Percentiles rank a stretch among this genome's conserved stretches.
Evolutionary conservation across 2,888 invertebrate genomes (phyloP).

Genomic region (Laspeyria flexula): DNA sequence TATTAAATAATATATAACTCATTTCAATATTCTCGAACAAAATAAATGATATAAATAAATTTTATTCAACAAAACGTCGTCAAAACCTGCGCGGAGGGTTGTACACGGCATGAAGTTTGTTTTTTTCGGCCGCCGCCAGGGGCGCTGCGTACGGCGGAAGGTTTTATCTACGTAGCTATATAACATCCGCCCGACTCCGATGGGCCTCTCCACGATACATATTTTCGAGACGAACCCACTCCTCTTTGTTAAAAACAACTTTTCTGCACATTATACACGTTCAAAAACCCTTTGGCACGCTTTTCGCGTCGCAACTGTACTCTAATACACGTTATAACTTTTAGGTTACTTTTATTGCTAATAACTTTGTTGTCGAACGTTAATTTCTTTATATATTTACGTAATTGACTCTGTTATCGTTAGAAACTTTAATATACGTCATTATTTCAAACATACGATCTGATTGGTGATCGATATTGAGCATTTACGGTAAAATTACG

Average conservation of each 20-base stretch:
- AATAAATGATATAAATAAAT: conserved; percentile 44
- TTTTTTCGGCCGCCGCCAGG: conserved; percentile 72
- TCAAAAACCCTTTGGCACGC: conserved; percentile 61
- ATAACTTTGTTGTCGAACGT: conserved; percentile 50
- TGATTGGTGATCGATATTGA: conserved; percentile 64
- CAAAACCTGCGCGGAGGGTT: conserved; percentile 66
- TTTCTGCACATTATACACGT: conserved; percentile 71
- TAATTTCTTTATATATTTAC: conserved; percentile 44
- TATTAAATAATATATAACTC: background rate
- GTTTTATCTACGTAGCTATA: conserved; percentile 86
- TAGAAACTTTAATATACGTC: conserved; percentile 62
- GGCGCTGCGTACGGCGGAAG: conserved; percentile 83
- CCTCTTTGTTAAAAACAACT: conserved; percentile 81
- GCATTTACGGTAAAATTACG: conserved; percentile 69
- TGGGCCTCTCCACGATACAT: conserved; percentile 78
- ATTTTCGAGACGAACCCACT: conserved; percentile 76
- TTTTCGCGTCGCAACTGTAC: conserved; percentile 60
- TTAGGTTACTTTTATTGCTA: conserved; percentile 68
- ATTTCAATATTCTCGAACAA: conserved; percentile 14
- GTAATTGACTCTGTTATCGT: conserved; percentile 49
- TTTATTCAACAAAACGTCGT: conserved; percentile 24
- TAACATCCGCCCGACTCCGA: conserved; percentile 80
- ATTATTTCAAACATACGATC: conserved; percentile 55
- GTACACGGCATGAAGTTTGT: conserved; percentile 81
- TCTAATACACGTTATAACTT: conserved; percentile 48